Evolutionary conservation across 2,888 invertebrate genomes (phyloP).

Genomic region (Pyrocoelia pectoralis): DNA sequence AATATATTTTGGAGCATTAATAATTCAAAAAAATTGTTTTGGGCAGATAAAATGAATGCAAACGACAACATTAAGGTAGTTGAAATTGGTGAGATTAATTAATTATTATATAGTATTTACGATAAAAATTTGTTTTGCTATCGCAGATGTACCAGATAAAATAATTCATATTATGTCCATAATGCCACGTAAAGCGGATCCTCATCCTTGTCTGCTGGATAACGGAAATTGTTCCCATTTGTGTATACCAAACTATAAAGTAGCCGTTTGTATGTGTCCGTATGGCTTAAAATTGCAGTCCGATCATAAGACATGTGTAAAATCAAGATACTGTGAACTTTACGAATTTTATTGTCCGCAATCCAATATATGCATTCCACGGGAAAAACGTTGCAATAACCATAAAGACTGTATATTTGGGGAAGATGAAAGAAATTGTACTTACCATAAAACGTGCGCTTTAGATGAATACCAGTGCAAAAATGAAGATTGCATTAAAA

Average conservation of each 20-base stretch:
- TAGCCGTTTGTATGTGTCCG: constrained; percentile 69
- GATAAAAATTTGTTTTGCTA: no score
- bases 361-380: constrained; percentile 60
- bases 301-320: constrained; percentile 67
- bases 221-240: constrained; percentile 78
- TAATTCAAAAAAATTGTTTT: constrained; percentile 66
- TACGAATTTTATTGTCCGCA: constrained; percentile 59
- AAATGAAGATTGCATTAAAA: constrained; percentile 63
- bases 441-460: constrained; percentile 54
- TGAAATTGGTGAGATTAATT: constrained; percentile 50
- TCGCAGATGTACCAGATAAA: constrained; percentile 48
- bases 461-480: constrained; percentile 63
- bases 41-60: constrained; percentile 63
- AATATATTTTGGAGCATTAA: constrained; percentile 76
- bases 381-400: constrained; percentile 52
- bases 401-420: constrained; percentile 53
- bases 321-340: constrained; percentile 60
- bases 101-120: no score
- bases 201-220: constrained; percentile 67
- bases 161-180: constrained; percentile 63
- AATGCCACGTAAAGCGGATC: constrained; percentile 52
- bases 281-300: constrained; percentile 65
- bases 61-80: constrained; percentile 51
- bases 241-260: constrained; percentile 66
- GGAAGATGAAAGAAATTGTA: constrained; percentile 57